Evolutionary conservation across 2,888 invertebrate genomes (phyloP).

Genomic region (Abrostola triplasia): DNA sequence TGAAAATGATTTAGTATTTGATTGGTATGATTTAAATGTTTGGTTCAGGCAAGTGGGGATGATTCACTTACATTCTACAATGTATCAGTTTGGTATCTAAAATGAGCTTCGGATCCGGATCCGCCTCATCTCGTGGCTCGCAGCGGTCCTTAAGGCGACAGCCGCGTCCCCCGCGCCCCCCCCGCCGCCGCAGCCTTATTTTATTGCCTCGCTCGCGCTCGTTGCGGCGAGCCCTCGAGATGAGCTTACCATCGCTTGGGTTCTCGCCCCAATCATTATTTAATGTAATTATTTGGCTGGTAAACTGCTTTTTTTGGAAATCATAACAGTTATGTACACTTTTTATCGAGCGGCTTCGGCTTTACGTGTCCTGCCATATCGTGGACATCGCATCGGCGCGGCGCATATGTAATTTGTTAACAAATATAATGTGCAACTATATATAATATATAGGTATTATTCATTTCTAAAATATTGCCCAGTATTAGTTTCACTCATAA

Average conservation of each 20-base stretch:
- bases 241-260: constrained; percentile 77
- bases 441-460: too few species aligned
- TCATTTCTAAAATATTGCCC: too few species aligned
- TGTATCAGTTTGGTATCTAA: too few species aligned
- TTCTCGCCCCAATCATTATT: constrained; percentile 84
- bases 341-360: constrained; percentile 68
- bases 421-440: constrained; percentile 1
- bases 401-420: constrained; percentile 36
- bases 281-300: constrained; percentile 84
- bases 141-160: constrained; percentile 51
- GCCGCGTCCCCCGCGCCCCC: constrained; percentile 45
- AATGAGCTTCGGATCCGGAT: neutral
- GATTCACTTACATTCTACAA: too few species aligned
- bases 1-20: too few species aligned
- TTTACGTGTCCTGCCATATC: constrained; percentile 58
- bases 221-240: constrained; percentile 80
- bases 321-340: constrained; percentile 76
- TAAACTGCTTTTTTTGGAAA: constrained; percentile 79
- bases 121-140: constrained; percentile 62
- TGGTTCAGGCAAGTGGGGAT: too few species aligned
- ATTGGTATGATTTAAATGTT: too few species aligned
- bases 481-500: too few species aligned
- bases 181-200: constrained; percentile 72
- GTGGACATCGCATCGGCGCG: constrained; percentile 27
- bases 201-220: constrained; percentile 77